These are phyloP conservation scores for Stenoptilia bipunctidactyla DNA, from an alignment of 2,888 invertebrate genomes.

Conservation along the genomic window DNA sequence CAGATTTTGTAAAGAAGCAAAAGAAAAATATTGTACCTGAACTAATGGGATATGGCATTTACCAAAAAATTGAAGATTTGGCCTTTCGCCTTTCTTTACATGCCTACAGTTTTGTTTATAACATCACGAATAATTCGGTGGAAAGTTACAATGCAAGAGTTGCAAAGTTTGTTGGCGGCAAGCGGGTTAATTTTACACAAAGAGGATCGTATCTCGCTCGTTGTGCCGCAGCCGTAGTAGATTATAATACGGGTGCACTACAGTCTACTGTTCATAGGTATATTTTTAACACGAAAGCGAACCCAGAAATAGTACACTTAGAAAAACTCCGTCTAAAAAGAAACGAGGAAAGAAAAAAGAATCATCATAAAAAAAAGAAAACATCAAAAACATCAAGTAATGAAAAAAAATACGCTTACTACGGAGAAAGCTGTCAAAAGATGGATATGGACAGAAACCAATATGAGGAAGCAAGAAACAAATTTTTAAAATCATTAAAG, in stretches of 20 bases:
- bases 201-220: slow-evolving; percentile 21
- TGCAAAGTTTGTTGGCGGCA: slow-evolving; percentile 22
- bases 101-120: slow-evolving; percentile 11
- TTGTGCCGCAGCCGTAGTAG: slow-evolving; percentile 20
- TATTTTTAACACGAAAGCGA: background rate
- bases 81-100: background rate
- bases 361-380: background rate
- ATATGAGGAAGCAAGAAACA: background rate
- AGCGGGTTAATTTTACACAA: slow-evolving; percentile 21
- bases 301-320: background rate
- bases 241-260: slow-evolving; percentile 14
- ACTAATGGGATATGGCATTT: slow-evolving; percentile 12
- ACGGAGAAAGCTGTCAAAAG: background rate
- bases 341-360: background rate
- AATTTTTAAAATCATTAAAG: background rate
- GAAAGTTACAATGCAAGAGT: slow-evolving; percentile 20
- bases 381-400: background rate
- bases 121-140: slow-evolving; percentile 19
- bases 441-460: background rate
- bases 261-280: background rate
- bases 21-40: background rate
- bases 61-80: background rate
- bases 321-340: background rate
- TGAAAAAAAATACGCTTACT: background rate
- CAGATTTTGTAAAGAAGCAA: background rate